Base-by-base conservation (phyloP, 2,888 invertebrate genomes). In the Philereme transversata region DNA sequence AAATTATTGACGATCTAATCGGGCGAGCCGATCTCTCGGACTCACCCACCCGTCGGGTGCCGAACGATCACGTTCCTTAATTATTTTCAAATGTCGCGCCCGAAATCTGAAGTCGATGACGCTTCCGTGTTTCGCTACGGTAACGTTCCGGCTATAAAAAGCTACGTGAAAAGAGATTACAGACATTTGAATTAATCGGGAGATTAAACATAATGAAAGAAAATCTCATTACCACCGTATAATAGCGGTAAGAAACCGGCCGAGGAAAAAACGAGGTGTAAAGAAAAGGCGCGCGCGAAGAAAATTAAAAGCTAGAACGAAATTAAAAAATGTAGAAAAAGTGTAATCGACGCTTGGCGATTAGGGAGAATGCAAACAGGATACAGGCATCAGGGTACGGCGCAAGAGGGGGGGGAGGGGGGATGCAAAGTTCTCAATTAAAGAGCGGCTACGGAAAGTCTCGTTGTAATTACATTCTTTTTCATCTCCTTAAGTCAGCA, bases 201-300 rank as follows among this genome's bases (percentile, higher is more conserved):
- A 92, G 92, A 92, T 92, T 92, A 91, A 91, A 88, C 92, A 91
- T 91, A 92, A 92, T 92, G 91, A 91, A 92, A 90, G 90, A 89
- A 92, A 92, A 92, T 92, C 92, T 92, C 92, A 91, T 92, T 92
- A 92, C 86, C 80, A 75, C 82, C 79, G 89, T 87, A 89, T 90
- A 91, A 91, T 90, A 86, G 91, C 86, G 86, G 88, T 86, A 90
- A 88, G 89, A 91, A 90, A 88, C 77, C 81, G 82, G 81, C 80
- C 47, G 83, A 83, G 80, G 81, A 84, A 84, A 80, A 84, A 83
- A 80, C 75, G 78, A 78, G 72, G 74, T 75, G 81, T 84, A 81
- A 87, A 90, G 89, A 85, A 88, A 87, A 88, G 85, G 82, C 83
- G 86, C 79, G 81, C 82, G 87, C 83, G 84, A 88, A 90, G 88